Evolutionary conservation across 1,140 invertebrate species (phyloP).

Genomic region (Coenobita brevimanus): DNA sequence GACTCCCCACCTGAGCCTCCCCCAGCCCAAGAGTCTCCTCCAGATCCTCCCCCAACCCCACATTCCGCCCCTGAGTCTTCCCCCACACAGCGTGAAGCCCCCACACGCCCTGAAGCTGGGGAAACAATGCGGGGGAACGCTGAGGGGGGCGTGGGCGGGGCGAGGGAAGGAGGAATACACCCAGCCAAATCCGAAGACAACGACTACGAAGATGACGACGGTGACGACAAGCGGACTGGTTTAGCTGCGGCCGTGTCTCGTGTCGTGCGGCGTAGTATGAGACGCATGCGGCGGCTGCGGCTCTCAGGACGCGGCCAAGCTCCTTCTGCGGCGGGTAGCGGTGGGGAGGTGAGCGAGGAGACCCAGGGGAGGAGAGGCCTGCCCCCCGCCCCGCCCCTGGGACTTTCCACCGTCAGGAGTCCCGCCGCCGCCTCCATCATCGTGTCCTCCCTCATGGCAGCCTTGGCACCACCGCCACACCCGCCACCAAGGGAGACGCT

Average conservation of each 20-base stretch:
- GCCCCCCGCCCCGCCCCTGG: constrained; percentile 24
- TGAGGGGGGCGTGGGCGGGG: too few relatives aligned
- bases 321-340: neutral
- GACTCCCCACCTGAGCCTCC: too few relatives aligned
- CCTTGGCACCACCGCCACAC: constrained; percentile 33
- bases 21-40: too few relatives aligned
- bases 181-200: neutral
- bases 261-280: constrained; percentile 43
- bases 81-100: too few relatives aligned
- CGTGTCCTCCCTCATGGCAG: constrained; percentile 47
- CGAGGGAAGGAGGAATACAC: too few relatives aligned
- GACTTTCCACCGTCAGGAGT: constrained; percentile 30
- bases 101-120: too few relatives aligned
- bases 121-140: too few relatives aligned
- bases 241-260: constrained; percentile 34
- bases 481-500: constrained; percentile 3
- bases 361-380: constrained; percentile 19
- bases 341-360: constrained; percentile 30
- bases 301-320: constrained; percentile 21
- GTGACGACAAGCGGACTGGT: neutral
- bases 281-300: constrained; percentile 41
- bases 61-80: too few relatives aligned
- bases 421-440: constrained; percentile 53
- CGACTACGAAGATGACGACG: neutral
- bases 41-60: too few relatives aligned